Conservation (phyloP, 1,140 invertebrate genomes). For the Musca vetustissima region DNA sequence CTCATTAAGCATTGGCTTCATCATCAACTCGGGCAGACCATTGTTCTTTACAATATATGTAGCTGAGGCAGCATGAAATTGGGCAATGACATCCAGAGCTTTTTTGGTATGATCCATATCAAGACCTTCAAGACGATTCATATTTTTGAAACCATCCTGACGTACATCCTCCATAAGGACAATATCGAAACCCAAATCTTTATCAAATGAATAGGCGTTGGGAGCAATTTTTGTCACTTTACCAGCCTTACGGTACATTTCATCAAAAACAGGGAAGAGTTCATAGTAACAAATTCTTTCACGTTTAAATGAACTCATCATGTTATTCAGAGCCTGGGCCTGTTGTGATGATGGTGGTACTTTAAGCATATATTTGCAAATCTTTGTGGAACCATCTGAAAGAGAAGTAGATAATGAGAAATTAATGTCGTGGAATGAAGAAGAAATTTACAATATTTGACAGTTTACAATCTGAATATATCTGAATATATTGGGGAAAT, state of each 20-base stretch:
- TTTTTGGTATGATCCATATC: conserved; percentile 57
- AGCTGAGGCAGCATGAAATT: conserved; percentile 59
- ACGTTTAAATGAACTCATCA: conserved; percentile 37
- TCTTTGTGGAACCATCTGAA: conserved; percentile 37
- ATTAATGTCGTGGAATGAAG: too few species aligned
- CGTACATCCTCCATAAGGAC: conserved; percentile 59
- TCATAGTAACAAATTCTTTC: conserved; percentile 40
- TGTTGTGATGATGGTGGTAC: conserved; percentile 35
- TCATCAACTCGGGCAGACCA: conserved; percentile 30
- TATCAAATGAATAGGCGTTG: conserved; percentile 32
- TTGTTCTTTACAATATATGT: conserved; percentile 31
- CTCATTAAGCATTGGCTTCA: conserved; percentile 31
- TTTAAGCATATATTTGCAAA: conserved; percentile 42
- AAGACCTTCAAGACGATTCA: conserved; percentile 59
- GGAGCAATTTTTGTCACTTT: conserved; percentile 37
- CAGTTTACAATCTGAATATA: too few species aligned
- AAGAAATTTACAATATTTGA: too few species aligned
- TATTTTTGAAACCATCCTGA: conserved; percentile 59
- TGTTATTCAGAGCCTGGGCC: conserved; percentile 38
- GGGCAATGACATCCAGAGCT: conserved; percentile 58
- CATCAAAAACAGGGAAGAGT: conserved; percentile 39
- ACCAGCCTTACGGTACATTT: conserved; percentile 38
- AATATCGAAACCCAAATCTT: conserved; percentile 37
- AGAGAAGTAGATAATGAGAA: neutral
- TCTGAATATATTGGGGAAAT: too few species aligned